phyloP scores from a whole-genome alignment of 2,888 invertebrate species.

The Dasypogon diadema region DNA sequence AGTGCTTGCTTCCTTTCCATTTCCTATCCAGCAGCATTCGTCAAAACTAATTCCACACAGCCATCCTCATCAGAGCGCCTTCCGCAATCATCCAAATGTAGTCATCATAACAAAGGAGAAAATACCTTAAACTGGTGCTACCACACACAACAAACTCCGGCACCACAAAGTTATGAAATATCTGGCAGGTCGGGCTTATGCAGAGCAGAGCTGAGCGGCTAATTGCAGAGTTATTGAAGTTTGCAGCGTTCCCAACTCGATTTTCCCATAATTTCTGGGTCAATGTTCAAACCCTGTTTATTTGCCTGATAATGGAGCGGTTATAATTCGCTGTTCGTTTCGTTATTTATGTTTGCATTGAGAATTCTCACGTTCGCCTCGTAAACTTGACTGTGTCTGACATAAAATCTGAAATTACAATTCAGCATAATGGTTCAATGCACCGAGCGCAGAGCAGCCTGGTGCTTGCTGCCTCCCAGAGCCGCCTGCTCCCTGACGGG shows the following conservation, averaged over 20 bases:
- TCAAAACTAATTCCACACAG: too few relatives aligned
- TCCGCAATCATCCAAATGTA: too few relatives aligned
- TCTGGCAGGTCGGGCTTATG: too few relatives aligned
- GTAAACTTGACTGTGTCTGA: conserved; percentile 13
- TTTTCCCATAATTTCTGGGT: conserved; percentile 37
- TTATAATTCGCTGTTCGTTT: conserved; percentile 17
- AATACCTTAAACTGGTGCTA: too few relatives aligned
- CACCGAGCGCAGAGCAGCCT: not conserved
- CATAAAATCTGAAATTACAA: conserved; percentile 28
- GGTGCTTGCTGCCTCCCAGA: not conserved
- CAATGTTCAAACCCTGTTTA: conserved; percentile 22
- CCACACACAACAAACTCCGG: too few relatives aligned
- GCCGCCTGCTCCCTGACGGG: not conserved
- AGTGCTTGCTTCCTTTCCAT: too few relatives aligned
- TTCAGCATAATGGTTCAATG: conserved; percentile 22
- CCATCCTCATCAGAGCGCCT: too few relatives aligned
- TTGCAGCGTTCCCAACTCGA: not conserved
- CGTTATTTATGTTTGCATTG: conserved; percentile 41
- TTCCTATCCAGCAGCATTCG: too few relatives aligned
- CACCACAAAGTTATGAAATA: too few relatives aligned
- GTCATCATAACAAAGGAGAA: too few relatives aligned
- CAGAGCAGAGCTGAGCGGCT: not conserved
- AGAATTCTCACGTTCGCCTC: conserved; percentile 29
- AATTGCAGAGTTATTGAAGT: not conserved
- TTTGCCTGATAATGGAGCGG: conserved; percentile 16